Base-by-base conservation (phyloP, 35 echinoderm and acorn worm genomes). In the Strongylocentrotus purpuratus region DNA sequence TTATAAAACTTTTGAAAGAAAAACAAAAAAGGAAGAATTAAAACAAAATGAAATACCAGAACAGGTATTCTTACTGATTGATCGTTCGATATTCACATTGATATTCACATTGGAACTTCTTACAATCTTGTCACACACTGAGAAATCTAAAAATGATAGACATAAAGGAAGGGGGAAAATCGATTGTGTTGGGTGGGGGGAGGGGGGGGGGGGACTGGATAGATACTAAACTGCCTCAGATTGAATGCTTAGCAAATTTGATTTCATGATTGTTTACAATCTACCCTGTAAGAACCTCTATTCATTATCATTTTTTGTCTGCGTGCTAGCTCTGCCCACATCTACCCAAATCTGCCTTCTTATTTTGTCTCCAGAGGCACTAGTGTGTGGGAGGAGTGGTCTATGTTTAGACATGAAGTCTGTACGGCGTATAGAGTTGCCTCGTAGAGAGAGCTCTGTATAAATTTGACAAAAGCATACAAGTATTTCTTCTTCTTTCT, bases 181-280 rank as follows among this genome's bases (percentile, higher is more conserved):
- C 18, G 8, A 78, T 78, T 31, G 18, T 22, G 2, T n/a, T n/a
- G 11, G 52, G 52, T 0, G 35, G 35, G 35, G 50, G 48, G 50
- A n/a, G 2, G 11, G 52, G 52, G 35, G 35, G 35, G 35, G 50
- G 48, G 50, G 50, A 9, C 28, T 78, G 65, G 15, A n/a, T 28
- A 28, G 65, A 78, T 28, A 78, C 65, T 28, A 18, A 78, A 78
- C 22, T 78, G 65, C 65, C 65, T 78, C 22, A 28, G 15, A 78
- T 78, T 78, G 65, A 78, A 78, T 78, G 65, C 65, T 78, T 78
- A 78, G 65, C 65, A 78, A 78, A 78, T 78, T 78, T 78, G 65
- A 78, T 78, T 78, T 78, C 65, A 78, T 78, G 65, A 78, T 78
- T 78, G 65, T 78, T 78, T 78, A 78, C 65, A 28, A 78, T 78